Conservation (phyloP, 2,888 invertebrate genomes). For the Macrosoma leucophasiata region DNA sequence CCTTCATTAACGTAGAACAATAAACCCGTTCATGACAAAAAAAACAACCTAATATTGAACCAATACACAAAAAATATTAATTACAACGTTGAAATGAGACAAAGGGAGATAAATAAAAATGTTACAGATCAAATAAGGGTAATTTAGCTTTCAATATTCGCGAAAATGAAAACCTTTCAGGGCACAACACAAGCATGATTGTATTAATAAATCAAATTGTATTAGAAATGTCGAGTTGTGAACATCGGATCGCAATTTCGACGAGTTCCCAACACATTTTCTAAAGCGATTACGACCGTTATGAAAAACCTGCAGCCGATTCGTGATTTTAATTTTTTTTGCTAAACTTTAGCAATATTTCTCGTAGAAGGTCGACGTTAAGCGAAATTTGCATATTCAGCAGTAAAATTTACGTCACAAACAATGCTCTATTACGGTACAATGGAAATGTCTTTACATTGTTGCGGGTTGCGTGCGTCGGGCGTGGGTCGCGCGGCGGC, state of each 20-base stretch:
- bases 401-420: constrained; percentile 70
- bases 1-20: too few species aligned
- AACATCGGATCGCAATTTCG: neutral
- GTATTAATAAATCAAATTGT: too few species aligned
- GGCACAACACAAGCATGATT: neutral
- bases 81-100: neutral
- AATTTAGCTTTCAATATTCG: neutral
- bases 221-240: neutral
- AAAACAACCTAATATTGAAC: neutral
- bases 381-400: constrained; percentile 70
- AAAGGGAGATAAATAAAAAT: neutral
- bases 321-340: constrained; percentile 67
- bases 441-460: constrained; percentile 71
- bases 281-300: constrained; percentile 38
- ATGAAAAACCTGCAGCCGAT: constrained; percentile 55
- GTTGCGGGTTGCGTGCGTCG: constrained; percentile 41
- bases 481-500: constrained; percentile 28
- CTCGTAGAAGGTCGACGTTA: constrained; percentile 55
- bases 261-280: constrained; percentile 24
- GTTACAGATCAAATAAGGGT: neutral
- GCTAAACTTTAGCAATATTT: constrained; percentile 69
- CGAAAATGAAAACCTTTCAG: constrained; percentile 7
- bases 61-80: neutral
- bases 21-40: neutral
- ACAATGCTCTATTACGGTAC: constrained; percentile 69